Conservation (phyloP, 2,113 vertebrate genomes). For the Pelecanus crispus region DNA sequence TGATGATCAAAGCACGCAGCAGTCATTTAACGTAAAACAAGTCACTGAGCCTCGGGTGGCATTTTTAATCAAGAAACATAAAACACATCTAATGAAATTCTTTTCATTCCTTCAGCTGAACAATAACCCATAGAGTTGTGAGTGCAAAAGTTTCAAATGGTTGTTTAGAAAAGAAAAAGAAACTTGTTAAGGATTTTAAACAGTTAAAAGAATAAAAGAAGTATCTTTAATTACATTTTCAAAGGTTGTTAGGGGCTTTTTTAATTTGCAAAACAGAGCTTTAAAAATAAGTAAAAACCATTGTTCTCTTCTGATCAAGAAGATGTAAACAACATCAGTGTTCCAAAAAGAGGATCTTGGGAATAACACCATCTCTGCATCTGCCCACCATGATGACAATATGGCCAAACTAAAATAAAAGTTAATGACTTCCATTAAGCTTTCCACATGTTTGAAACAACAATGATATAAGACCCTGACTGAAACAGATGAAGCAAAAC, state of each 20-base stretch:
- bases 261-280: constrained; percentile 26
- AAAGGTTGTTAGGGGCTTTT: constrained; percentile 45
- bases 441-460: constrained; percentile 67
- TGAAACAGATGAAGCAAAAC: constrained; percentile 59
- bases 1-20: constrained; percentile 53
- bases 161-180: neutral
- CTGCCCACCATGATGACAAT: constrained; percentile 64
- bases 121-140: constrained; percentile 33
- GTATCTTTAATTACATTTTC: constrained; percentile 37
- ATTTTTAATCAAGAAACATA: constrained; percentile 65
- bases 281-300: constrained; percentile 56
- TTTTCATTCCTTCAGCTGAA: constrained; percentile 50
- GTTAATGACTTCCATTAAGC: constrained; percentile 71
- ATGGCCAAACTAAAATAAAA: constrained; percentile 70
- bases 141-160: constrained; percentile 25
- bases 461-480: constrained; percentile 60
- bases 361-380: constrained; percentile 62
- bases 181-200: constrained; percentile 30
- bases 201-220: constrained; percentile 40
- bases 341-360: constrained; percentile 63
- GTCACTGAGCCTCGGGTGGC: constrained; percentile 61
- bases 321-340: constrained; percentile 61
- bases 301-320: constrained; percentile 62
- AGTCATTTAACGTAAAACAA: constrained; percentile 54
- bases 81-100: constrained; percentile 65